A percentile compares a stretch with the other conserved stretches of the same genome.
phyloP scores from a whole-genome alignment of 2,888 invertebrate genomes.

The Brachyopa scutellaris region DNA sequence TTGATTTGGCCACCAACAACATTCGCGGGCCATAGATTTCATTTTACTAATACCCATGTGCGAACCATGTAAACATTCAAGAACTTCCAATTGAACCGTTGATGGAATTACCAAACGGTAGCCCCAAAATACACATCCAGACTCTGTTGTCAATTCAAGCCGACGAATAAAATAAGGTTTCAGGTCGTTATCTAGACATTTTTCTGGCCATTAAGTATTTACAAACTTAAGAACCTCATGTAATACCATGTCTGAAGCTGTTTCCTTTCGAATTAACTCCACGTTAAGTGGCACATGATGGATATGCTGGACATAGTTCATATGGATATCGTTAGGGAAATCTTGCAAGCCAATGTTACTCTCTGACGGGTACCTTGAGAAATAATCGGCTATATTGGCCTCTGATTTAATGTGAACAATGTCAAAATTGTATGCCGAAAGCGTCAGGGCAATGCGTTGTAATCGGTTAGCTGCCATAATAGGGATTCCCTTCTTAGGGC shows the following conservation, averaged over 20 bases:
- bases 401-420: constrained; percentile 67
- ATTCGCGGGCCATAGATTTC: constrained; percentile 73
- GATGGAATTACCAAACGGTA: constrained; percentile 56
- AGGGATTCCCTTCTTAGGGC: constrained; percentile 75
- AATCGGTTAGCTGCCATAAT: constrained; percentile 75
- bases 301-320: constrained; percentile 30
- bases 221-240: constrained; percentile 5
- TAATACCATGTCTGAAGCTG: constrained; percentile 5
- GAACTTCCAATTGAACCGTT: neutral
- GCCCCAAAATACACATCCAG: constrained; percentile 58
- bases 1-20: constrained; percentile 74
- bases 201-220: constrained; percentile 10
- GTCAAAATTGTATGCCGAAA: constrained; percentile 73
- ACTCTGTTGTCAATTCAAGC: constrained; percentile 43
- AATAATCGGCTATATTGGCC: constrained; percentile 72
- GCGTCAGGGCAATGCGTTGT: constrained; percentile 71
- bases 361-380: constrained; percentile 66
- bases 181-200: constrained; percentile 11
- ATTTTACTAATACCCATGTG: constrained; percentile 69
- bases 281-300: constrained; percentile 12
- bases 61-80: constrained; percentile 60
- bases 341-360: neutral
- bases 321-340: constrained; percentile 18
- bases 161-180: constrained; percentile 36
- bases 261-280: constrained; percentile 14